A percentile compares a stretch with the other conserved stretches of the same genome.
Evolutionary conservation across 2,113 vertebrate genomes (phyloP).

Genomic region (Catagonus wagneri): DNA sequence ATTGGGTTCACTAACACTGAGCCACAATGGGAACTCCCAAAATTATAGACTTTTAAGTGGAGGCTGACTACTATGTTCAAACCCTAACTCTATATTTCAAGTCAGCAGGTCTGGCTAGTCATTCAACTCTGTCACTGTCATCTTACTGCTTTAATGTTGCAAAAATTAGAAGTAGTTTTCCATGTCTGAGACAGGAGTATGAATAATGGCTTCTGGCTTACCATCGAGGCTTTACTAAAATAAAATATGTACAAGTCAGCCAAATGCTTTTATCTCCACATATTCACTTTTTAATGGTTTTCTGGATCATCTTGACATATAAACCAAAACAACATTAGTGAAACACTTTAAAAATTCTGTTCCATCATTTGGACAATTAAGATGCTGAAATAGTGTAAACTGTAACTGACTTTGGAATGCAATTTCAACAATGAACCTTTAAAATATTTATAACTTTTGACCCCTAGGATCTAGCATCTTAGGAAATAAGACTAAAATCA

Average conservation of each 20-base stretch:
- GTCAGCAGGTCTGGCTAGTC: constrained; percentile 47
- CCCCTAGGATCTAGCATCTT: constrained; percentile 17
- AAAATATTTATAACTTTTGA: constrained; percentile 53
- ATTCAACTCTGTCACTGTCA: constrained; percentile 60
- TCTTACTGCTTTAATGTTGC: constrained; percentile 7
- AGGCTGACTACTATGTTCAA: background rate
- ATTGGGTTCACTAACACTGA: no score
- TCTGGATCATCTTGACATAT: background rate
- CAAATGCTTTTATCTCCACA: constrained; percentile 56
- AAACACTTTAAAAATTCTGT: constrained; percentile 26
- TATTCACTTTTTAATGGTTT: constrained; percentile 47
- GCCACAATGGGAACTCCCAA: background rate
- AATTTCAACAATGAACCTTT: constrained; percentile 31
- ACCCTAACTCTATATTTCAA: background rate
- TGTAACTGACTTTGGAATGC: constrained; percentile 15
- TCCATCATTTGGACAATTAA: constrained; percentile 14
- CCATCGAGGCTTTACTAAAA: constrained; percentile 61
- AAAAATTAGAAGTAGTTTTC: constrained; percentile 61
- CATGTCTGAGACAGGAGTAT: constrained; percentile 55
- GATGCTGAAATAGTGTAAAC: constrained; percentile 7
- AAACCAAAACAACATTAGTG: constrained; percentile 14
- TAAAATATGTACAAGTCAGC: constrained; percentile 4
- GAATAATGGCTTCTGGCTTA: constrained; percentile 63
- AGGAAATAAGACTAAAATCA: constrained; percentile 49
- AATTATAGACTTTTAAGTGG: background rate